phyloP scores from a whole-genome alignment of 1,140 invertebrate species.

The Adoxophyes honmai region DNA sequence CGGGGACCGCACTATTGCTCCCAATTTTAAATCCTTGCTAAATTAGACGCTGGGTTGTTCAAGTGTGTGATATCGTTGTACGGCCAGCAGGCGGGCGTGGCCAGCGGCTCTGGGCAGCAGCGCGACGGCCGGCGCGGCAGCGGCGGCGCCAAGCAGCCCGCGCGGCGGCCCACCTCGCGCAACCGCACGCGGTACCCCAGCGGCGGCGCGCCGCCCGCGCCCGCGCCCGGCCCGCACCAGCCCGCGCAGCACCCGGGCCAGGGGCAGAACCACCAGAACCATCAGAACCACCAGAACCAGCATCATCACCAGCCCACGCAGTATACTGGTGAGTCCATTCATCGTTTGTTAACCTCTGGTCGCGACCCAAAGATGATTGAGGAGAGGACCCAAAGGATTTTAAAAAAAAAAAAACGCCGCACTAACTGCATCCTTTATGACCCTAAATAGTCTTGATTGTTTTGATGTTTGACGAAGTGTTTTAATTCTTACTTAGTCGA shows the following conservation, averaged over 20 bases:
- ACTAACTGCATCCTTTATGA: too few relatives aligned
- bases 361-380: too few relatives aligned
- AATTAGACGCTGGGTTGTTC: too few relatives aligned
- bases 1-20: too few relatives aligned
- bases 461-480: too few relatives aligned
- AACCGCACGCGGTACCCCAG: slow-evolving; percentile 50
- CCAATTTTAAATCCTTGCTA: too few relatives aligned
- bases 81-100: slow-evolving; percentile 37
- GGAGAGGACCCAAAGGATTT: too few relatives aligned
- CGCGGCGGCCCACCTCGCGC: slow-evolving; percentile 28
- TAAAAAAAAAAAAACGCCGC: too few relatives aligned
- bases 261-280: slow-evolving; percentile 37
- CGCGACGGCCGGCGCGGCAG: slow-evolving; percentile 49
- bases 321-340: slow-evolving; percentile 12
- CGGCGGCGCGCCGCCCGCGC: slow-evolving; percentile 59
- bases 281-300: slow-evolving; percentile 17
- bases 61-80: not conserved
- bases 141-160: slow-evolving; percentile 29
- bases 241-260: slow-evolving; percentile 42
- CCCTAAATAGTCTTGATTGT: too few relatives aligned
- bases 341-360: too few relatives aligned
- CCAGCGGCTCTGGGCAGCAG: slow-evolving; percentile 39
- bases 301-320: slow-evolving; percentile 42
- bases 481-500: too few relatives aligned
- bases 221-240: slow-evolving; percentile 49